phyloP scores from a whole-genome alignment of 2,888 invertebrate genomes.

The Drosophila nr. perissopoda region DNA sequence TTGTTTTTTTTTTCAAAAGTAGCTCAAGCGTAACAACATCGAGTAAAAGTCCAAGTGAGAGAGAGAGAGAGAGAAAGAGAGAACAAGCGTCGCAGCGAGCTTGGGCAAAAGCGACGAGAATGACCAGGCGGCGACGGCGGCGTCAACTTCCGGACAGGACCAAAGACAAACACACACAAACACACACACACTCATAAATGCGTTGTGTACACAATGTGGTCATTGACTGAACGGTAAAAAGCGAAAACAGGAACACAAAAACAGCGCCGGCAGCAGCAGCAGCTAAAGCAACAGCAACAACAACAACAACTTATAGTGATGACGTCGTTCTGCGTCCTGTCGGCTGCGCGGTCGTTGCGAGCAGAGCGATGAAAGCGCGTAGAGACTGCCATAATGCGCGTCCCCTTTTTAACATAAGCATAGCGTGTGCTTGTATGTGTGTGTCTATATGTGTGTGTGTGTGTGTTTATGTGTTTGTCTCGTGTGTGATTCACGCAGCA shows the following conservation, averaged over 20 bases:
- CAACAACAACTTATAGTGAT: conserved; percentile 52
- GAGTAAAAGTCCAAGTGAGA: conserved; percentile 17
- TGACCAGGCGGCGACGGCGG: conserved; percentile 73
- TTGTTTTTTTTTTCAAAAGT: conserved; percentile 63
- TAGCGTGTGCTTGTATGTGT: conserved; percentile 15
- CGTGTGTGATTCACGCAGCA: conserved; percentile 73
- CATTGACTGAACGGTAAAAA: conserved; percentile 82
- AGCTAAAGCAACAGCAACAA: conserved; percentile 26
- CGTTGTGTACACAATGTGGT: conserved; percentile 78
- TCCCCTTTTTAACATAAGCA: conserved; percentile 59
- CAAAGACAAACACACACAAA: conserved; percentile 44
- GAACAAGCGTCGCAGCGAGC: conserved; percentile 54
- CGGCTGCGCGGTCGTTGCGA: conserved; percentile 34
- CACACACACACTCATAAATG: conserved; percentile 17
- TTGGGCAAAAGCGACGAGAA: conserved; percentile 72
- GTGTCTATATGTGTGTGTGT: neutral
- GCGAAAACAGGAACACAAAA: conserved; percentile 78
- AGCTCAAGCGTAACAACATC: conserved; percentile 62
- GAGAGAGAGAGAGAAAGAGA: conserved; percentile 17
- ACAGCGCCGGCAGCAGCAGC: conserved; percentile 43
- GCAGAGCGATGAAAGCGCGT: conserved; percentile 66
- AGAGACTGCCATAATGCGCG: conserved; percentile 76
- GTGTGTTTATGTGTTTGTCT: conserved; percentile 26
- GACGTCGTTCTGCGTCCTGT: conserved; percentile 68
- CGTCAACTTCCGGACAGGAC: conserved; percentile 79